Base-by-base conservation (phyloP, 2,797 vertebrate genomes). In the Melopsittacus undulatus region DNA sequence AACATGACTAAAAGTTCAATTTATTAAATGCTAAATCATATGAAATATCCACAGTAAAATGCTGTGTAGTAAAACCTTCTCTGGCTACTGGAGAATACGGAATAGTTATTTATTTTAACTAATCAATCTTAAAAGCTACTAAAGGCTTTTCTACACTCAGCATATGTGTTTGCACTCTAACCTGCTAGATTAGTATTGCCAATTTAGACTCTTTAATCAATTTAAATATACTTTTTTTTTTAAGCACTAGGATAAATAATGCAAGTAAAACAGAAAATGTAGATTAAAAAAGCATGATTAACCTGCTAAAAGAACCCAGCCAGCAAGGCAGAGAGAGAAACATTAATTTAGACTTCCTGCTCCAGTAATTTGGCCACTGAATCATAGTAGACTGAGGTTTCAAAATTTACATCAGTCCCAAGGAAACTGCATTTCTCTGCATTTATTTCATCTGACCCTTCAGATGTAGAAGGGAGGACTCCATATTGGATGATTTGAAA, bases 21-120 rank as follows among this genome's bases (percentile, higher is more conserved):
- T 95, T 95, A 92, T 96, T 95, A 96, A 95, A 96, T 91, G 77
- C 36, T 95, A 96, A 96, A 95, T 96, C 97, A 94, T 81, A 70
- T 88, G 78, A 94, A 94, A 96, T 82, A 91, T 64, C 67, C 88
- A 90, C 61, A 94, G 86, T 70, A 94, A 96, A 97, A 94, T 93
- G 87, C 93, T 95, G 91, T 59, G 74, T 76, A 87, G 91, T 67
- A 89, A 91, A 97, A 94, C 68, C 72, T 83, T 79, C 34, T 63
- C 66, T 90, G 83, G 64, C 88, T 90, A 76, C 62, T 92, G 74
- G 42, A 80, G 79, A 94, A 85, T 62, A 93, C 17, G 83, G 95
- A 87, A 95, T 91, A 94, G 54, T 94, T 96, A 94, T 94, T 92
- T 94, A 95, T 95, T 96, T 96, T 83, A 96, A 84, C 87, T 76